Percentiles rank a stretch among this genome's conserved stretches.
These are phyloP conservation scores for Agonopterix arenella DNA, from an alignment of 2,888 invertebrate species.

Conservation along the genomic window DNA sequence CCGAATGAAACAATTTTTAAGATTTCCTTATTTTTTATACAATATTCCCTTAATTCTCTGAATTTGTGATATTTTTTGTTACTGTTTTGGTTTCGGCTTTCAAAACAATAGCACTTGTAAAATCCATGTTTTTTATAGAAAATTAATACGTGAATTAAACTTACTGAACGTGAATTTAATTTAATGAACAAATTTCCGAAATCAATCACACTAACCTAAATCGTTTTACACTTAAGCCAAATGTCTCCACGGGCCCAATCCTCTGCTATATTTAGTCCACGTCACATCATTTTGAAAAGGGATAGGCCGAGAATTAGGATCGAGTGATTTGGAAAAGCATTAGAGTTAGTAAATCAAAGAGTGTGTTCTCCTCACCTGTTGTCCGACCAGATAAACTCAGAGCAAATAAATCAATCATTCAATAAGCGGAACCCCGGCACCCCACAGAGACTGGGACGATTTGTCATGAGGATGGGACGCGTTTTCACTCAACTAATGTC, in stretches of 20 bases:
- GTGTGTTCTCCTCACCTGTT: constrained; percentile 52
- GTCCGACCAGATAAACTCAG: constrained; percentile 31
- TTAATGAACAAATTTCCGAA: constrained; percentile 28
- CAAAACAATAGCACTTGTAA: too few relatives aligned
- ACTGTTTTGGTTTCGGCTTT: too few relatives aligned
- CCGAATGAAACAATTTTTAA: too few relatives aligned
- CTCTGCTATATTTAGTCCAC: constrained; percentile 30
- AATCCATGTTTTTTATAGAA: too few relatives aligned
- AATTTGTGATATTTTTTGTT: too few relatives aligned
- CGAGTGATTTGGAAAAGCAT: constrained; percentile 58
- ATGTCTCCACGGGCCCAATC: constrained; percentile 38
- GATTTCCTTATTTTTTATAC: too few relatives aligned
- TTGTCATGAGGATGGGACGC: constrained; percentile 45
- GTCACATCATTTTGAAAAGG: constrained; percentile 61
- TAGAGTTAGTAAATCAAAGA: constrained; percentile 66
- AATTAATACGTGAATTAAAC: constrained; percentile 8
- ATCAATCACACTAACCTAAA: constrained; percentile 51
- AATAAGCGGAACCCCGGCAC: constrained; percentile 42
- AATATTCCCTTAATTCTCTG: too few relatives aligned
- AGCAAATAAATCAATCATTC: constrained; percentile 70
- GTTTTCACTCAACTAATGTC: constrained; percentile 29
- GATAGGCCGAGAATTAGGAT: constrained; percentile 55
- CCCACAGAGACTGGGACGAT: constrained; percentile 32
- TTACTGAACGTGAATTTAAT: constrained; percentile 33
- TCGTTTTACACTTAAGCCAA: constrained; percentile 34